A percentile compares a stretch with the other conserved stretches of the same genome.
Conservation (phyloP, 2,797 vertebrate genomes). For the Micropoecilia bifurca region DNA sequence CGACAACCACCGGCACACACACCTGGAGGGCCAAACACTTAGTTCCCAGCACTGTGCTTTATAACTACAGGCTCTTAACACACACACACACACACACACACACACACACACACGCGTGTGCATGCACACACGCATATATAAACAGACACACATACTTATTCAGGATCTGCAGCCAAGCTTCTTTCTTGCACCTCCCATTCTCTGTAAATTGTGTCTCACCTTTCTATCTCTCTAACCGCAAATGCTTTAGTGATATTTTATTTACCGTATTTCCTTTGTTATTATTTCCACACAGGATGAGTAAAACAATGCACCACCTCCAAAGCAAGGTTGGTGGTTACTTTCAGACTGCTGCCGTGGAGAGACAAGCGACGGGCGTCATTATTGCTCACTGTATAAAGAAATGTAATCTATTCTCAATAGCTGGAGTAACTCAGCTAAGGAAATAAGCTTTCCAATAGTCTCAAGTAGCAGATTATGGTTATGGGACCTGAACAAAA, state of each 20-base stretch:
- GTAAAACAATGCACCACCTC: conserved; percentile 30
- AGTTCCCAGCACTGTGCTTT: conserved; percentile 74
- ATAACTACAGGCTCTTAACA: conserved; percentile 61
- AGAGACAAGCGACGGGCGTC: conserved; percentile 38
- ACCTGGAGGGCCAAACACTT: conserved; percentile 79
- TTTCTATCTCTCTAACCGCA: conserved; percentile 56
- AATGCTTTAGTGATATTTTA: conserved; percentile 63
- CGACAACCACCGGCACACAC: conserved; percentile 76
- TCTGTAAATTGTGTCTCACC: conserved; percentile 63
- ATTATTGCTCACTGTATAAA: conserved; percentile 1
- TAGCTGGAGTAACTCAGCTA: conserved; percentile 8
- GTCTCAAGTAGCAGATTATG: conserved; percentile 28
- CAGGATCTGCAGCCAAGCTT: conserved; percentile 64
- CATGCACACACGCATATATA: conserved; percentile 39
- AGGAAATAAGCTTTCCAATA: conserved; percentile 29
- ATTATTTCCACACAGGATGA: conserved; percentile 48
- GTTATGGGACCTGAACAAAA: conserved; percentile 17
- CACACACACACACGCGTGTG: conserved; percentile 37
- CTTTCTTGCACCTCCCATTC: conserved; percentile 47
- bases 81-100: conserved; percentile 18
- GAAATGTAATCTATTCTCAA: conserved; percentile 29
- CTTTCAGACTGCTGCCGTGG: conserved; percentile 17
- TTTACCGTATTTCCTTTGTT: conserved; percentile 67
- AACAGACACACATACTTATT: conserved; percentile 60
- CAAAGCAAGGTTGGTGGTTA: conserved; percentile 42